These are phyloP conservation scores for Calyptommatus sinebrachiatus DNA, from an alignment of 2,113 vertebrate genomes.

Conservation along the genomic window DNA sequence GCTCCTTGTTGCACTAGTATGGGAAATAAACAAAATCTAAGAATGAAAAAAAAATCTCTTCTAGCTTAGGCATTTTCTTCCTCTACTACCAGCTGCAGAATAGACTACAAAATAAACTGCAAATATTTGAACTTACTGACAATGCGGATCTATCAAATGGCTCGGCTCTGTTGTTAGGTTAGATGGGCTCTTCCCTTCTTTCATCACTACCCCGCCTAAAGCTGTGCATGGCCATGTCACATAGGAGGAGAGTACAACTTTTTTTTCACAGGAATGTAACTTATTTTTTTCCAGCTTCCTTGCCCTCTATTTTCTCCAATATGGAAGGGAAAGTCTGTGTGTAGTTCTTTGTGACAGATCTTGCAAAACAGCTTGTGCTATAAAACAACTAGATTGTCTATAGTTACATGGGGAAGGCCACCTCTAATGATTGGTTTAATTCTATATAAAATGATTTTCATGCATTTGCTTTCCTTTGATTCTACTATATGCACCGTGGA, in stretches of 20 bases:
- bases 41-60: neutral
- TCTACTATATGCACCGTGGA: neutral
- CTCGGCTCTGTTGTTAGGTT: neutral
- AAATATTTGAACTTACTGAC: slow-evolving; percentile 9
- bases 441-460: neutral
- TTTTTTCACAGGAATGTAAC: too few relatives aligned
- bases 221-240: too few relatives aligned
- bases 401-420: too few relatives aligned
- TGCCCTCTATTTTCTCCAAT: too few relatives aligned
- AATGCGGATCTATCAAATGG: neutral
- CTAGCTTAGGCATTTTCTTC: neutral
- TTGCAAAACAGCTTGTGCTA: neutral
- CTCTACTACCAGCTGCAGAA: neutral
- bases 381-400: too few relatives aligned
- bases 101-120: neutral
- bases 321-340: neutral
- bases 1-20: too few relatives aligned
- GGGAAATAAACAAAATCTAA: neutral
- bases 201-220: too few relatives aligned
- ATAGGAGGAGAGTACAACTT: too few relatives aligned
- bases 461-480: neutral
- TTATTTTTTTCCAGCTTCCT: too few relatives aligned
- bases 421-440: neutral
- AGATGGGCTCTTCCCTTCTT: too few relatives aligned
- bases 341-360: neutral